Conservation (phyloP, 2,888 invertebrate genomes). For the Cyclophora punctaria region DNA sequence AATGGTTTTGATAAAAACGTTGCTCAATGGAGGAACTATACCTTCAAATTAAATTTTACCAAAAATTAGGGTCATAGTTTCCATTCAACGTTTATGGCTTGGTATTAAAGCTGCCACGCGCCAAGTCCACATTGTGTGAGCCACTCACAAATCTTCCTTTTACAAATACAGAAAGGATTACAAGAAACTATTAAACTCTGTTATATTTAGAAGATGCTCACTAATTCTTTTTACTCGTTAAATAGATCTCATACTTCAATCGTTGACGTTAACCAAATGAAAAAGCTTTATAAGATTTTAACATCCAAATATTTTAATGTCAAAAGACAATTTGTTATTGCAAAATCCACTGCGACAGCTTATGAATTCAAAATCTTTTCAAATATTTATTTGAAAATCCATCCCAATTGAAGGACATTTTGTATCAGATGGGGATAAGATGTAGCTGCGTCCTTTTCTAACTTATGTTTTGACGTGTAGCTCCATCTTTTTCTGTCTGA, state of each 20-base stretch:
- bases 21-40: background rate
- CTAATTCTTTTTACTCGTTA: background rate
- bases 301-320: no score
- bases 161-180: conserved; percentile 55
- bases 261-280: no score
- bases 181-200: conserved; percentile 45
- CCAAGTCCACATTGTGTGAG: conserved; percentile 40
- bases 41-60: conserved; percentile 11
- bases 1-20: conserved; percentile 12
- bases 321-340: no score
- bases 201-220: conserved; percentile 40
- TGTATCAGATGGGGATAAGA: conserved; percentile 42
- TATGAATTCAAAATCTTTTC: conserved; percentile 11
- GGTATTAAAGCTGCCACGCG: conserved; percentile 6
- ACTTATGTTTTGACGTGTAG: conserved; percentile 23
- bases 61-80: conserved; percentile 3
- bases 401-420: conserved; percentile 45
- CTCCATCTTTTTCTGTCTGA: conserved; percentile 42
- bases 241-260: background rate
- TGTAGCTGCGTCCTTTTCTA: conserved; percentile 37
- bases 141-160: conserved; percentile 45
- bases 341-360: conserved; percentile 2
- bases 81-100: background rate
- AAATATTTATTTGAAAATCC: conserved; percentile 34
- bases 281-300: no score